Evolutionary conservation across 2,113 vertebrate genomes (phyloP).

Genomic region (Takifugu flavidus): DNA sequence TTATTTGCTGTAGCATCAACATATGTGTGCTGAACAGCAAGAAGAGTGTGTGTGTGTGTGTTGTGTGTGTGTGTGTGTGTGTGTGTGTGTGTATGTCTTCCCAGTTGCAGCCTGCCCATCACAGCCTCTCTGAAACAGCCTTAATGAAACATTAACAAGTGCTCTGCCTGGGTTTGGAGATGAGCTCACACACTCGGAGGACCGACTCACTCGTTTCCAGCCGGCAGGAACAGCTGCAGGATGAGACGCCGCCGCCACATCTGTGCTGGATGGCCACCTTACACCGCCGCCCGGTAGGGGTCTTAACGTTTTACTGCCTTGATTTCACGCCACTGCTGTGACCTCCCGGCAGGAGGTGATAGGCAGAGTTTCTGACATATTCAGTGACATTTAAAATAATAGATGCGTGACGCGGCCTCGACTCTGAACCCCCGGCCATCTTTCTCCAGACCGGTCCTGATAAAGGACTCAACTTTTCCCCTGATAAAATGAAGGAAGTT

Average conservation of each 20-base stretch:
- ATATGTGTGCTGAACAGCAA: not conserved
- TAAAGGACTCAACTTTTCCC: no score
- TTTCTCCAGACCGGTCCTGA: no score
- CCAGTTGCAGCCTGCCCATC: not conserved
- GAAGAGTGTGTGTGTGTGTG: not conserved
- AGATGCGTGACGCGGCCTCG: not conserved
- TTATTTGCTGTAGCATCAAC: conserved; percentile 1
- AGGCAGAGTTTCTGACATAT: not conserved
- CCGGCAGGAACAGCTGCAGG: no score
- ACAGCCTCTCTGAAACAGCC: conserved; percentile 5
- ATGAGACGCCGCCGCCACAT: conserved; percentile 22
- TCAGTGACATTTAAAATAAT: not conserved
- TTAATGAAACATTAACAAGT: conserved; percentile 37
- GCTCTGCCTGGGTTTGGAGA: not conserved
- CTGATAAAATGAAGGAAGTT: conserved; percentile 39
- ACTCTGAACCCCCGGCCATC: not conserved
- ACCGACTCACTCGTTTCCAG: conserved; percentile 4
- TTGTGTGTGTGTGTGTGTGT: not conserved
- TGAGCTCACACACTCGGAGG: not conserved
- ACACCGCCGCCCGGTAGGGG: conserved; percentile 9
- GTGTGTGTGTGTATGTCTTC: not conserved
- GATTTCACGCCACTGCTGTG: conserved; percentile 14
- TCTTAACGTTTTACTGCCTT: conserved; percentile 19
- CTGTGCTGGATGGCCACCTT: conserved; percentile 34
- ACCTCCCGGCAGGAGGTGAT: not conserved